phyloP scores from a whole-genome alignment of 2,888 invertebrate species.

The Acanthosepion esculentum region DNA sequence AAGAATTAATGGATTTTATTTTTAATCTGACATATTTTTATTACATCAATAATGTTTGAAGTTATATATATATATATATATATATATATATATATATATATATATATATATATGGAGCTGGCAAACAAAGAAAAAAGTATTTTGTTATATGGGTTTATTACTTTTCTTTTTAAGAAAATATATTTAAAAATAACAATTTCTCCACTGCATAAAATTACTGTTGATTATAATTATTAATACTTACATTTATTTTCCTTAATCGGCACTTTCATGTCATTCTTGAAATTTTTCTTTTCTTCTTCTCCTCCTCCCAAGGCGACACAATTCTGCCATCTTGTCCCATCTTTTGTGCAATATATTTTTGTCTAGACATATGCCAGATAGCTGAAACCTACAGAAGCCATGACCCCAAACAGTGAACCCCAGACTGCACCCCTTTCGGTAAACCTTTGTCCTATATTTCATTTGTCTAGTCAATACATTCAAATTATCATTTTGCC shows the following conservation, averaged over 20 bases:
- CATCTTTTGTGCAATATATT: background rate
- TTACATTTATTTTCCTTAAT: background rate
- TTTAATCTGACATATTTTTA: too few relatives aligned
- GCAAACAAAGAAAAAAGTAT: background rate
- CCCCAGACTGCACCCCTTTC: background rate
- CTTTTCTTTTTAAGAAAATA: background rate
- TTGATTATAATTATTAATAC: background rate
- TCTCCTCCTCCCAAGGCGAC: conserved; percentile 18
- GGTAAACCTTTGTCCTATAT: background rate
- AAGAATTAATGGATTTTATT: too few relatives aligned
- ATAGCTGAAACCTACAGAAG: background rate
- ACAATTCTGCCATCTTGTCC: background rate
- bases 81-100: conserved; percentile 6
- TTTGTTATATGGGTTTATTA: background rate
- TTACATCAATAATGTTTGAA: too few relatives aligned
- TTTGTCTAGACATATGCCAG: background rate
- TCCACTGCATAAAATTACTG: background rate
- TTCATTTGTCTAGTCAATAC: background rate
- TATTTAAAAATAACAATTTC: background rate
- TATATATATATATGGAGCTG: background rate
- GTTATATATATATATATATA: background rate
- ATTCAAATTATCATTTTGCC: background rate
- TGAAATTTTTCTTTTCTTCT: background rate
- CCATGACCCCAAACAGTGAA: background rate
- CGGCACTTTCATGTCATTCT: background rate